A percentile compares a stretch with the other conserved stretches of the same genome.
Conservation (phyloP, 2,797 vertebrate genomes). For the Alauda arvensis region DNA sequence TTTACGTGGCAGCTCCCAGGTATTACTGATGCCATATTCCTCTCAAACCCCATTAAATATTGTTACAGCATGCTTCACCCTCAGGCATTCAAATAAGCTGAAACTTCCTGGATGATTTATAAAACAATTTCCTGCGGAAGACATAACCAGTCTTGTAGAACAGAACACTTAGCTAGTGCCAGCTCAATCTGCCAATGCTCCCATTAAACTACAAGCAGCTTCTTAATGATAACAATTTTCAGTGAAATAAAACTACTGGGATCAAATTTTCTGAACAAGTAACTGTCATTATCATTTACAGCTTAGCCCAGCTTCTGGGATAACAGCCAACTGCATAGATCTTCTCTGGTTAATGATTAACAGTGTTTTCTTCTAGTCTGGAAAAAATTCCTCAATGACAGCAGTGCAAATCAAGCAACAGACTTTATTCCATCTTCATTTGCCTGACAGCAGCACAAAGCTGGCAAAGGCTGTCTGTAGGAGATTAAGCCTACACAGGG, state of each 20-base stretch:
- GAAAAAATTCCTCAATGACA: not conserved
- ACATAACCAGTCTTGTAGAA: conserved; percentile 53
- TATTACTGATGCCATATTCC: not conserved
- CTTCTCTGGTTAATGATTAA: not conserved
- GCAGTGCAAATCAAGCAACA: not conserved
- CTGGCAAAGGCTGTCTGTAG: not conserved
- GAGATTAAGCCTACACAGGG: not conserved
- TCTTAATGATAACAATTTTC: conserved; percentile 24
- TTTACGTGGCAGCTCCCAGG: not conserved
- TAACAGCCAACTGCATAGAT: not conserved
- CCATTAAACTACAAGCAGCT: conserved; percentile 40
- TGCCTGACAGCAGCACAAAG: conserved; percentile 4
- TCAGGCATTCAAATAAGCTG: conserved; percentile 13
- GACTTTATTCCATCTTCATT: conserved; percentile 1
- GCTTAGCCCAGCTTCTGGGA: not conserved
- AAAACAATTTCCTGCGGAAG: conserved; percentile 64
- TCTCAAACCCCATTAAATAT: not conserved
- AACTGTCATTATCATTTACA: conserved; percentile 15
- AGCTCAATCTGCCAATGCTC: conserved; percentile 12
- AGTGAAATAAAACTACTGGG: conserved; percentile 26
- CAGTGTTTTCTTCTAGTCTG: not conserved
- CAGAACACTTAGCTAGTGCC: conserved; percentile 49
- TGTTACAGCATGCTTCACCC: not conserved
- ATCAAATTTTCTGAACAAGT: conserved; percentile 40
- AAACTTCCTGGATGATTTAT: conserved; percentile 63